Percentiles rank a stretch among this genome's conserved stretches.
Conservation (phyloP, 2,113 vertebrate species). For the Ptychochromis oligacanthus region DNA sequence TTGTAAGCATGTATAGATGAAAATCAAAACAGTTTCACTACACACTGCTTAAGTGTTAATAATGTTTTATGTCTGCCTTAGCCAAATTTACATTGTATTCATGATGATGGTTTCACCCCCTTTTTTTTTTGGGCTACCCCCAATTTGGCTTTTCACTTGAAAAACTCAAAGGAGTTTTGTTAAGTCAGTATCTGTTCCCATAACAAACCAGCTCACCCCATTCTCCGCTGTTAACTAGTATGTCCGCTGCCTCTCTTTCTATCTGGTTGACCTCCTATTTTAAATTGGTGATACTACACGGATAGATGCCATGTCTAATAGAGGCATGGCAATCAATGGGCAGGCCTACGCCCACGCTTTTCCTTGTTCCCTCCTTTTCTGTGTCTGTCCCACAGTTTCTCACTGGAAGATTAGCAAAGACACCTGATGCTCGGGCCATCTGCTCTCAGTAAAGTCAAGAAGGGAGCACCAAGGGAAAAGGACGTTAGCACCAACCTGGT, state of each 20-base stretch:
- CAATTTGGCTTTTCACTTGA: neutral
- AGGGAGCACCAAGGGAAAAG: slow-evolving; percentile 44
- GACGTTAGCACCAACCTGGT: slow-evolving; percentile 35
- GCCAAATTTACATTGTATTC: neutral
- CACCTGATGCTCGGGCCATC: slow-evolving; percentile 76
- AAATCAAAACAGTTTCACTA: neutral
- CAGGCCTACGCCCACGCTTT: neutral
- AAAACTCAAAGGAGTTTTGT: neutral
- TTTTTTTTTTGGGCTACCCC: neutral
- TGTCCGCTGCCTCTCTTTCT: neutral
- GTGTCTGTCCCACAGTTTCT: slow-evolving; percentile 50
- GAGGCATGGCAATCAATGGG: neutral
- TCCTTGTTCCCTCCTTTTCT: neutral
- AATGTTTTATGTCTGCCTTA: neutral
- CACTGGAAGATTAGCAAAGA: slow-evolving; percentile 65
- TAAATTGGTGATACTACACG: neutral
- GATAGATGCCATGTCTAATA: neutral
- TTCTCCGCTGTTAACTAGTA: neutral
- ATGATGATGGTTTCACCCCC: neutral
- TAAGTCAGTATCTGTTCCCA: neutral
- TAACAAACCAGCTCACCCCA: neutral
- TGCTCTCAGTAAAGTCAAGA: slow-evolving; percentile 54
- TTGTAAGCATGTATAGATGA: too few relatives aligned
- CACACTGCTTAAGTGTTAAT: neutral
- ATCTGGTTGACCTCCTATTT: neutral